Evolutionary conservation across 2,113 vertebrate species (phyloP).

Genomic region (Setophaga kirtlandii): DNA sequence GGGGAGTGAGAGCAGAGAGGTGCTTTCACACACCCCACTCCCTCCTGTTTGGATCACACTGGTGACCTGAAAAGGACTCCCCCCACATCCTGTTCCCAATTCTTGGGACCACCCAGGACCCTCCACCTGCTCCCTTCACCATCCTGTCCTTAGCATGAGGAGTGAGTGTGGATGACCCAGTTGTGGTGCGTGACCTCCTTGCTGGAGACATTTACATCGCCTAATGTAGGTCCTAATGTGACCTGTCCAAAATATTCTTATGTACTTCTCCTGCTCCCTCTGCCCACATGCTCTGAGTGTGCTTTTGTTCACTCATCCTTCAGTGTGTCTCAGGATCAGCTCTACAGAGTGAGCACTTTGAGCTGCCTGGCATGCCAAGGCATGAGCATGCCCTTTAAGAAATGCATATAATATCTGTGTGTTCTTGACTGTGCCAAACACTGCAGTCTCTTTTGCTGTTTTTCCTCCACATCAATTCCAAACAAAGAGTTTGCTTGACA

Average conservation of each 20-base stretch:
- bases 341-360: not conserved
- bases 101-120: not conserved
- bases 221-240: rapidly evolving
- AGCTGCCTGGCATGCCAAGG: not conserved
- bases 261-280: not conserved
- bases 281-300: rapidly evolving
- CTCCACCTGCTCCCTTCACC: rapidly evolving
- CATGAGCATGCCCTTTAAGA: not conserved
- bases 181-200: rapidly evolving
- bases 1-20: not conserved
- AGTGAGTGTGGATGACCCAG: not conserved
- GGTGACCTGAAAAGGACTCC: not conserved
- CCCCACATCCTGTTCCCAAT: rapidly evolving
- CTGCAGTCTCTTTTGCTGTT: not conserved
- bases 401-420: not conserved
- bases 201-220: not conserved
- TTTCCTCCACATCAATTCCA: not conserved
- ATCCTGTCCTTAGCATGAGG: rapidly evolving
- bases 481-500: not conserved
- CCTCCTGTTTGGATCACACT: not conserved
- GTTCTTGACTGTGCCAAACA: not conserved
- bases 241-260: rapidly evolving
- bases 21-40: not conserved
- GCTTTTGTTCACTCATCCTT: not conserved
- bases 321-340: not conserved